Conservation (phyloP, 1,140 invertebrate genomes). For the Drosophila ananassae region DNA sequence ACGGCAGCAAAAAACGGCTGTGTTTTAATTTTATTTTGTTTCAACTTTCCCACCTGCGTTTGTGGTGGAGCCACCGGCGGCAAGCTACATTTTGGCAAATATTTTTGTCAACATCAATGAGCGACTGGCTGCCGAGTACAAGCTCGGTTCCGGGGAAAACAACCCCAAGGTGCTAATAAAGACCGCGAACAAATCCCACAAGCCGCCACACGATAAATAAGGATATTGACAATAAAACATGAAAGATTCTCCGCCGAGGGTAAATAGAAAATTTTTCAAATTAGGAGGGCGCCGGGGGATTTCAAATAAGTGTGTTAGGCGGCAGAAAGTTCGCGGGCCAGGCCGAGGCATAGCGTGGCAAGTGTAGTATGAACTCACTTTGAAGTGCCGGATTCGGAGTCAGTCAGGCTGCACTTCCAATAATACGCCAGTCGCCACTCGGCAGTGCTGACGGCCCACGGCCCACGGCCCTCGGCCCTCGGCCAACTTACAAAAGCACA, state of each 20-base stretch:
- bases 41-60: conserved; percentile 16
- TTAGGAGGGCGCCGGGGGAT: conserved; percentile 21
- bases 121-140: background rate
- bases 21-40: conserved; percentile 3
- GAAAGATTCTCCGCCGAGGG: conserved; percentile 25
- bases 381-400: conserved; percentile 31
- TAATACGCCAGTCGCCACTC: conserved; percentile 11
- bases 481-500: conserved; percentile 69
- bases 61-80: conserved; percentile 7
- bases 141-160: conserved; percentile 7
- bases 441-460: background rate
- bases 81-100: conserved; percentile 18
- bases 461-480: conserved; percentile 21
- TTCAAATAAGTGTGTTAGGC: conserved; percentile 42
- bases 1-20: background rate
- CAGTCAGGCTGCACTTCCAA: conserved; percentile 10
- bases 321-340: conserved; percentile 4
- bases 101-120: conserved; percentile 31
- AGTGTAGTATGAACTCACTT: conserved; percentile 33
- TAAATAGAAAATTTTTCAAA: conserved; percentile 46
- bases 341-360: background rate
- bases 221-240: conserved; percentile 59
- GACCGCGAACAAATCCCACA: conserved; percentile 11
- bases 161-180: conserved; percentile 51
- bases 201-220: conserved; percentile 48